Evolutionary conservation across 2,888 invertebrate species (phyloP).

Genomic region (Pyrrhia umbra): DNA sequence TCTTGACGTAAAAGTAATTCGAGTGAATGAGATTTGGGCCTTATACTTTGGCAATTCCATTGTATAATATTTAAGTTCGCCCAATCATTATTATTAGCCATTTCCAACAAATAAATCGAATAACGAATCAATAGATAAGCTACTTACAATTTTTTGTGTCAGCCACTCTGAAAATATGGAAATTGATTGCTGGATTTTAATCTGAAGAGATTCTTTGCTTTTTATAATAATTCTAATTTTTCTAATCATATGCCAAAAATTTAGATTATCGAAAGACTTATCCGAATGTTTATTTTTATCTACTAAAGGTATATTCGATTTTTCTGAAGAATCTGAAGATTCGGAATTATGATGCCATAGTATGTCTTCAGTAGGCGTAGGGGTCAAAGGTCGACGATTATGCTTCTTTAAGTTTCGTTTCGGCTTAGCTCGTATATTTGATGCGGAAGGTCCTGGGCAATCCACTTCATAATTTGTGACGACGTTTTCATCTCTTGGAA

Average conservation of each 20-base stretch:
- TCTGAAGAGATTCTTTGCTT: constrained; percentile 6
- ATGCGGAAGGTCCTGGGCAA: neutral
- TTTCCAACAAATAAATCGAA: constrained; percentile 6
- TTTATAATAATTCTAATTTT: neutral
- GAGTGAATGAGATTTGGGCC: constrained; percentile 3
- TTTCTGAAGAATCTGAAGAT: constrained; percentile 1
- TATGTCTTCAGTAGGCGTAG: neutral
- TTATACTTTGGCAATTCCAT: constrained; percentile 3
- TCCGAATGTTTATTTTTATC: neutral
- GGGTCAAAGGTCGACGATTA: constrained; percentile 1
- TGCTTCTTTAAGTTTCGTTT: constrained; percentile 1
- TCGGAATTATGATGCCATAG: neutral
- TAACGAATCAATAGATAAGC: neutral
- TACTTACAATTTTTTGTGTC: constrained; percentile 1
- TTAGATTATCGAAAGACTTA: neutral
- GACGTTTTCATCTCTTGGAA: no score
- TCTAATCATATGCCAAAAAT: neutral
- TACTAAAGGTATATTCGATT: neutral
- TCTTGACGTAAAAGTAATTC: neutral
- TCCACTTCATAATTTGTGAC: neutral
- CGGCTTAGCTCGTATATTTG: neutral
- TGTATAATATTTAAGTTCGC: constrained; percentile 1
- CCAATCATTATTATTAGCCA: neutral
- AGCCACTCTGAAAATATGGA: constrained; percentile 1
- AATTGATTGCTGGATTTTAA: constrained; percentile 10